A percentile compares a stretch with the other conserved stretches of the same genome.
These are phyloP conservation scores for Scaptomyza hsui DNA, from an alignment of 1,140 invertebrate species.

Conservation along the genomic window DNA sequence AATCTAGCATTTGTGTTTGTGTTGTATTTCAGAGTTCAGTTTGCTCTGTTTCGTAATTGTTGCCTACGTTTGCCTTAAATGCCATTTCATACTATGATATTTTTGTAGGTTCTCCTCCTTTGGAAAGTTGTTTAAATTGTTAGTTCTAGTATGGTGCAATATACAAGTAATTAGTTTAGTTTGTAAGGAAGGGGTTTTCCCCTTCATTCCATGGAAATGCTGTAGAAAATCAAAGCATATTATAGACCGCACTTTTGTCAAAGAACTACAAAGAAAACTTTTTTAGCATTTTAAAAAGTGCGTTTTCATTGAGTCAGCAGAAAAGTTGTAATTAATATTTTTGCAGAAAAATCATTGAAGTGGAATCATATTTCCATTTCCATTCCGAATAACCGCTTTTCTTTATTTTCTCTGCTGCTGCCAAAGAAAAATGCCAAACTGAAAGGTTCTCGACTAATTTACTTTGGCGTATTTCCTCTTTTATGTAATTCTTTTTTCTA, in stretches of 20 bases:
- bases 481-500: neutral
- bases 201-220: no score
- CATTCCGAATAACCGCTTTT: constrained; percentile 22
- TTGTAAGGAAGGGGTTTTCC: no score
- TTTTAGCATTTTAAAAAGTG: neutral
- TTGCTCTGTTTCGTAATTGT: no score
- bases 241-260: neutral
- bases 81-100: neutral
- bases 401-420: constrained; percentile 16
- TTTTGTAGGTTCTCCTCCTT: no score
- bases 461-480: constrained; percentile 60
- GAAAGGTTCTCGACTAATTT: constrained; percentile 61
- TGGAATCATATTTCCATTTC: constrained; percentile 31
- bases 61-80: no score
- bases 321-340: constrained; percentile 49
- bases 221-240: no score
- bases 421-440: constrained; percentile 27
- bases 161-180: no score
- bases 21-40: no score
- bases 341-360: constrained; percentile 34
- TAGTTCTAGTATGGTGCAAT: no score
- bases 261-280: constrained; percentile 4
- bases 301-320: neutral
- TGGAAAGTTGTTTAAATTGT: no score
- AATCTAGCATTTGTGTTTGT: constrained; percentile 17